phyloP scores from a whole-genome alignment of 2,113 vertebrate genomes.

The human region DNA sequence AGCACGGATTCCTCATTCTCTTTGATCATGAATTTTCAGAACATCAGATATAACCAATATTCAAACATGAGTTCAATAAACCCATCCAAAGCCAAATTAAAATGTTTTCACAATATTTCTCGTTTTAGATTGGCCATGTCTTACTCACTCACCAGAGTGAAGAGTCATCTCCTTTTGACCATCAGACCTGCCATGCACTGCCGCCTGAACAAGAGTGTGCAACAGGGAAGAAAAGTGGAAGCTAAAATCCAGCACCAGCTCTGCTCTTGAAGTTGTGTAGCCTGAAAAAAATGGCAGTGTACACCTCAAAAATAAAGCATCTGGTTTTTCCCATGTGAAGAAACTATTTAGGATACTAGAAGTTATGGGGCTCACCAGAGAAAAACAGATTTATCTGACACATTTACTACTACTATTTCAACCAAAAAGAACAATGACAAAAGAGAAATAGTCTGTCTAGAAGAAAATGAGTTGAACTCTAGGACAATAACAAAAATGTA shows the following conservation, averaged over 20 bases:
- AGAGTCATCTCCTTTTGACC: neutral
- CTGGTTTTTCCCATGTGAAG: neutral
- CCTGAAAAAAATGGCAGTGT: neutral
- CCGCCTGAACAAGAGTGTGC: neutral
- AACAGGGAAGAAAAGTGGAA: too few species aligned
- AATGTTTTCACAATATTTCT: constrained; percentile 30
- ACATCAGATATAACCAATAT: neutral
- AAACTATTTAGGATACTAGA: neutral
- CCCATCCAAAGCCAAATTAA: neutral
- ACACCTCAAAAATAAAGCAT: neutral
- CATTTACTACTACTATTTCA: neutral
- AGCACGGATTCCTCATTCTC: constrained; percentile 29
- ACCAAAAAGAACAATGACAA: neutral
- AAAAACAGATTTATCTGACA: neutral
- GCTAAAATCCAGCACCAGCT: neutral
- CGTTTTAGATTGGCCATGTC: neutral
- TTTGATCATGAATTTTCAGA: constrained; percentile 60
- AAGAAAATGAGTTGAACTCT: constrained; percentile 16
- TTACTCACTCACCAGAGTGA: neutral
- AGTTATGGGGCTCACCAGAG: neutral
- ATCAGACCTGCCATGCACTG: neutral
- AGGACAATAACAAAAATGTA: neutral
- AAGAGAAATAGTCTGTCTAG: neutral
- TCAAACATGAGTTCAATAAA: constrained; percentile 46
- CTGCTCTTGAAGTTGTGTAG: neutral